These are phyloP conservation scores for Eucidaris tribuloides DNA, from an alignment of 35 echinoderm and acorn worm species.

Conservation along the genomic window DNA sequence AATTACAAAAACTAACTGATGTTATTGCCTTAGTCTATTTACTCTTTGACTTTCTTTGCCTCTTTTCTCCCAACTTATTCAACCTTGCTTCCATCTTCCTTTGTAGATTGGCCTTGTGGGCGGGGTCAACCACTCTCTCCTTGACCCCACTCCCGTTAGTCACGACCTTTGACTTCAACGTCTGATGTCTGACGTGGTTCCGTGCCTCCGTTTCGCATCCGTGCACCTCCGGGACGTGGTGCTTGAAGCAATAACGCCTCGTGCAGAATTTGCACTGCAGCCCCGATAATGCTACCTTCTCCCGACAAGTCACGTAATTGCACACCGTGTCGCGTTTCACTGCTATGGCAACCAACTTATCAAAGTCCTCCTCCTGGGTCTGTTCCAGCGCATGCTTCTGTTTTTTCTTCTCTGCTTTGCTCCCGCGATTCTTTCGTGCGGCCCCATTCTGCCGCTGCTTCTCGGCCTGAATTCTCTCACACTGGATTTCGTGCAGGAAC, in stretches of 20 bases:
- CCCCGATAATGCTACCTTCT: slow-evolving; percentile 60
- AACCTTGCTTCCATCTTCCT: slow-evolving; percentile 62
- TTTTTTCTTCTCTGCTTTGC: slow-evolving; percentile 57
- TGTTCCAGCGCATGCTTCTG: slow-evolving; percentile 69
- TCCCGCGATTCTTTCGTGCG: not conserved
- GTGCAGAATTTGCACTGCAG: slow-evolving; percentile 67
- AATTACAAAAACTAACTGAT: no score
- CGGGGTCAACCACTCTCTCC: slow-evolving; percentile 42
- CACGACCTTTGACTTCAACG: slow-evolving; percentile 25
- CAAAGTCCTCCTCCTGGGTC: slow-evolving; percentile 67
- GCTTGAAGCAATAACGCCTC: slow-evolving; percentile 72
- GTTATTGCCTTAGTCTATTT: no score
- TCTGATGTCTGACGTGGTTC: slow-evolving; percentile 34
- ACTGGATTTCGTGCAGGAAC: slow-evolving; percentile 90
- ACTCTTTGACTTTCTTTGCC: slow-evolving; percentile 65
- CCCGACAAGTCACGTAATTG: slow-evolving; percentile 62
- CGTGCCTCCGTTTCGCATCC: slow-evolving; percentile 81
- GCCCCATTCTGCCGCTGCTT: slow-evolving; percentile 18
- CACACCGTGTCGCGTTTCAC: slow-evolving; percentile 71
- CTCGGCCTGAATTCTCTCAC: slow-evolving; percentile 64
- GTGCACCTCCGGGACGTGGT: slow-evolving; percentile 86
- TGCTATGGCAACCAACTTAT: slow-evolving; percentile 68
- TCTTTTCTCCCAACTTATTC: slow-evolving; percentile 63
- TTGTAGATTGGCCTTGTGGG: slow-evolving; percentile 50
- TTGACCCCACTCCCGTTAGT: slow-evolving; percentile 25